Base-by-base conservation (phyloP, 2,113 vertebrate genomes). In the Anolis sagrei region DNA sequence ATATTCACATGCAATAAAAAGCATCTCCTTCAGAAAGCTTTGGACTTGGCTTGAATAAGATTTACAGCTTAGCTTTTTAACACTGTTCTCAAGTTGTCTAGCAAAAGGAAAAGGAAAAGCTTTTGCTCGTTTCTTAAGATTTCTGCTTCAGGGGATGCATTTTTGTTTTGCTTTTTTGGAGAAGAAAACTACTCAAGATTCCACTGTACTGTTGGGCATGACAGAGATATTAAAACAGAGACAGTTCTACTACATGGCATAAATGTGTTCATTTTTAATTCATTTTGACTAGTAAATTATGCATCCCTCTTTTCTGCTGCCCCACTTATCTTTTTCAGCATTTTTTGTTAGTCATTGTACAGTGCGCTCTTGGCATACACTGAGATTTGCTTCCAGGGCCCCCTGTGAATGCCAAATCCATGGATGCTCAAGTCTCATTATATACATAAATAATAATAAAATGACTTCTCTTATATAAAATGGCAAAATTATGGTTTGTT, bases 1-100 rank as follows among this genome's bases (percentile, higher is more conserved):
- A 87, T 85, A 93, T 83, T 95, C 93, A 89, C 62, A 89, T 90
- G 79, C 91, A 92, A 76, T 92, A 89, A 94, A 93, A 94, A 87
- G 76, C 85, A 62, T 89, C 88, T 93, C 93, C 87, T 73, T 94
- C 86, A 0, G 0, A 94, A 86, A 88, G 79, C 85, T 91, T 93
- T 85, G 87, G 89, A 90, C 93, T 94, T 94, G 54, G 70, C 76
- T 87, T 87, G 83, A 89, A 87, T 93, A 86, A 93, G 88, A 94
- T 93, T 95, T 92, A 90, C 79, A 64, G 79, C 82, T 72, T 87
- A 90, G 70, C 39, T 85, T 92, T 91, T 90, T 93, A 77, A 83
- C 76, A 0, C 77, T 87, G 84, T 84, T 92, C 82, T 82, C 86
- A 88, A 86, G 61, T 79, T 86, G 82, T 92, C 84, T 48, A 87